Evolutionary conservation across 2,113 vertebrate species (phyloP).

Genomic region (Himantopus leucocephalus): DNA sequence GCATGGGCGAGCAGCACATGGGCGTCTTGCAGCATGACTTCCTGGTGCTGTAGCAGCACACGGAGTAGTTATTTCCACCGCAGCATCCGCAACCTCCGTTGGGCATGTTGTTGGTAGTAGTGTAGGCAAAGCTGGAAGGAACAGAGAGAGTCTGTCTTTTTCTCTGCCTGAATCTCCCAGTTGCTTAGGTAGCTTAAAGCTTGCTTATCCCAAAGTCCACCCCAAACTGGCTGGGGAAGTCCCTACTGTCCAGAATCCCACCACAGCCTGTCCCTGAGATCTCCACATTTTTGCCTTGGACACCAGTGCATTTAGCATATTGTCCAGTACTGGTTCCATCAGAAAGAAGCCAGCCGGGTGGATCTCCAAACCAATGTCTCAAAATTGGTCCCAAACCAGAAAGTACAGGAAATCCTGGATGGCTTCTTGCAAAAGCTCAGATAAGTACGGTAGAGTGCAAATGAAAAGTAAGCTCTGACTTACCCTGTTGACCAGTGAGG

Average conservation of each 20-base stretch:
- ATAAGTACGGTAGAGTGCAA: fast-evolving
- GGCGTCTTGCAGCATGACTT: neutral
- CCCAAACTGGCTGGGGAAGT: neutral
- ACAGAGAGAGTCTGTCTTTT: neutral
- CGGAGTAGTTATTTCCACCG: neutral
- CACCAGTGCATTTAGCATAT: fast-evolving
- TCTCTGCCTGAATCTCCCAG: neutral
- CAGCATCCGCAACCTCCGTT: neutral
- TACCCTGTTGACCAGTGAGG: slow-evolving; percentile 17
- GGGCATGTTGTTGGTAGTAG: neutral
- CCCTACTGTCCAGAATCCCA: neutral
- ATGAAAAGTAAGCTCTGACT: neutral
- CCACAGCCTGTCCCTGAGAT: neutral
- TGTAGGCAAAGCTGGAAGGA: slow-evolving; percentile 7
- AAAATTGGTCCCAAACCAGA: neutral
- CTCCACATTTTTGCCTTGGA: fast-evolving
- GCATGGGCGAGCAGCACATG: neutral
- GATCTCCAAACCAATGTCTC: neutral
- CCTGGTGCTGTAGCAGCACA: neutral
- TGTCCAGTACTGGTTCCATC: neutral
- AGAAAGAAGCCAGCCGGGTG: neutral
- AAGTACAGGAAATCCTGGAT: neutral
- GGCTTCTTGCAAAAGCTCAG: neutral
- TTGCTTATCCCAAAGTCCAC: neutral
- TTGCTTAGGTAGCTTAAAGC: neutral